Evolutionary conservation across 1,140 invertebrate genomes (phyloP), one percentile per base, ranked within the genome.

Genomic region (Sinella curviseta): DNA sequence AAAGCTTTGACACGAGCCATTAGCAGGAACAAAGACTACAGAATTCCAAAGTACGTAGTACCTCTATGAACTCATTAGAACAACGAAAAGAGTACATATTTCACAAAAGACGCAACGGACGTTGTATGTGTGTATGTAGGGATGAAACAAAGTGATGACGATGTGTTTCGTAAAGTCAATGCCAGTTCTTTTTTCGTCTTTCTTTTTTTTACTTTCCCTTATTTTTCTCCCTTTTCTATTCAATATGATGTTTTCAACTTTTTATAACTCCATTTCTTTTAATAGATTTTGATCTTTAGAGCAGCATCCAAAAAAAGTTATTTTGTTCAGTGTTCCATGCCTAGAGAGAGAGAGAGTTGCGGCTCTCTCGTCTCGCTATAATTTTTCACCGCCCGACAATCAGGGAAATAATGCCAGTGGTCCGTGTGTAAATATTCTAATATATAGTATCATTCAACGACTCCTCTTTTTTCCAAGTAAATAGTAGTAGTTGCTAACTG

Each of bases 401-500:
- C n/a, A n/a, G n/a, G n/a, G n/a, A n/a, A n/a, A n/a, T n/a, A n/a
- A n/a, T n/a, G n/a, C n/a, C n/a, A n/a, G n/a, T n/a, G n/a, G n/a
- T n/a, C n/a, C n/a, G n/a, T n/a, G n/a, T n/a, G n/a, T n/a, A n/a
- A n/a, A n/a, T n/a, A n/a, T n/a, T n/a, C 24, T 60, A 60, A 17
- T 60, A 24, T 60, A 3, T 24, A 8, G 55, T 60, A 60, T 60
- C 55, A 4, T n/a, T n/a, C n/a, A n/a, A n/a, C n/a, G n/a, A n/a
- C n/a, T n/a, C n/a, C n/a, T n/a, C n/a, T n/a, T n/a, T n/a, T n/a
- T n/a, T n/a, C n/a, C n/a, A n/a, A n/a, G n/a, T n/a, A n/a, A n/a
- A n/a, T n/a, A n/a, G n/a, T n/a, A n/a, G 55, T n/a, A 60, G 55
- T 60, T 60, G 31, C 39, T 39, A 75, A 48, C 39, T 75, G 24